Conservation (phyloP, 2,113 vertebrate species). For the Turnix velox region DNA sequence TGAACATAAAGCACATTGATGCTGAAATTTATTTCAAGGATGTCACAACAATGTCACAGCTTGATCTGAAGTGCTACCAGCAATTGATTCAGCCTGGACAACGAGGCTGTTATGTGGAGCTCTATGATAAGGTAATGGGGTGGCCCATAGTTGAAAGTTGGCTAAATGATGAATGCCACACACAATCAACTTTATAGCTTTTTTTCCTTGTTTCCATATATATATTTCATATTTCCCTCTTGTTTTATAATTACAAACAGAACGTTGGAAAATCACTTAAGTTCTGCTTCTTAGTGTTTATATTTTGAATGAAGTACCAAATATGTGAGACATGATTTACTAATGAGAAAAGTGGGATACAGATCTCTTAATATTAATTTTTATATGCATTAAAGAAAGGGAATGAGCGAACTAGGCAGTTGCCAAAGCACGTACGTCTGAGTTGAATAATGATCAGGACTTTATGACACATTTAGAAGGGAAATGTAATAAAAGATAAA, state of each 20-base stretch:
- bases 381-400: not conserved
- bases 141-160: not conserved
- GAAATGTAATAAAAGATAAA: not conserved
- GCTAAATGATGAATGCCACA: not conserved
- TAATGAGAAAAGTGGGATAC: not conserved
- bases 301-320: not conserved
- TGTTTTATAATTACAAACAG: not conserved
- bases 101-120: not conserved
- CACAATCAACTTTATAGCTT: not conserved
- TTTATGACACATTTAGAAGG: not conserved
- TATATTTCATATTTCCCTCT: not conserved
- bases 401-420: not conserved
- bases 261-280: not conserved
- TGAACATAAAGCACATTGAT: not conserved
- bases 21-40: not conserved
- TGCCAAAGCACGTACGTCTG: not conserved
- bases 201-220: not conserved
- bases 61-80: not conserved
- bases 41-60: not conserved
- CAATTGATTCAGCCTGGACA: not conserved
- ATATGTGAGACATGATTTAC: not conserved
- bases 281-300: not conserved
- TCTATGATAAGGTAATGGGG: not conserved
- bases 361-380: not conserved
- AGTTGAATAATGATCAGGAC: not conserved